These are phyloP conservation scores for Drosophila fungiperda DNA, from an alignment of 2,888 invertebrate species.

Conservation along the genomic window DNA sequence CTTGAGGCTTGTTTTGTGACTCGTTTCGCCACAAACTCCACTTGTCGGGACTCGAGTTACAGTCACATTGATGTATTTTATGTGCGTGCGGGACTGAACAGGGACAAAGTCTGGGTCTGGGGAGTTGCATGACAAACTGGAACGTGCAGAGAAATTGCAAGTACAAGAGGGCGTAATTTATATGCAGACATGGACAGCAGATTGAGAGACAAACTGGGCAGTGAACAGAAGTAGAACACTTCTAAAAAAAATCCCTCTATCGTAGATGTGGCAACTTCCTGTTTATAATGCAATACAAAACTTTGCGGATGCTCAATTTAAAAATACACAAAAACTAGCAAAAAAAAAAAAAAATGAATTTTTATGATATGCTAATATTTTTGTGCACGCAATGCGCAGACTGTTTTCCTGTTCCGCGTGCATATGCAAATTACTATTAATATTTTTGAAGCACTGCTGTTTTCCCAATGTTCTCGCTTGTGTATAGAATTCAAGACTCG, in stretches of 20 bases:
- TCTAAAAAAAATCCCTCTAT: constrained; percentile 33
- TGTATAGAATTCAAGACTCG: constrained; percentile 37
- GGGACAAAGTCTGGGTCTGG: constrained; percentile 7
- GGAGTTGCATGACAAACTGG: constrained; percentile 59
- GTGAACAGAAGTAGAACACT: constrained; percentile 58
- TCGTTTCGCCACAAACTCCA: constrained; percentile 52
- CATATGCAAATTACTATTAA: constrained; percentile 51
- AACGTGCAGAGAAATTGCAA: constrained; percentile 72
- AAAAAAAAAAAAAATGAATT: constrained; percentile 71
- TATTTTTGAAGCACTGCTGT: constrained; percentile 30
- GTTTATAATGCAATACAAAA: constrained; percentile 73
- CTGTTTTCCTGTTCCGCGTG: not conserved
- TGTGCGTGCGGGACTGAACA: constrained; percentile 52
- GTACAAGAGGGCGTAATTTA: constrained; percentile 74
- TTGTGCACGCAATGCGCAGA: constrained; percentile 35
- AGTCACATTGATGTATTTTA: constrained; percentile 65
- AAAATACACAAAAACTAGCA: constrained; percentile 72
- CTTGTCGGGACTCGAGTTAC: constrained; percentile 53
- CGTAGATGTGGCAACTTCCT: constrained; percentile 39
- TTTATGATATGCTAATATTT: constrained; percentile 78
- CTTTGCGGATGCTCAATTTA: constrained; percentile 77
- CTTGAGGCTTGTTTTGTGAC: constrained; percentile 37
- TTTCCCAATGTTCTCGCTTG: constrained; percentile 21
- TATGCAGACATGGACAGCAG: constrained; percentile 74
- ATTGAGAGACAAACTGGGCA: constrained; percentile 61